These are phyloP conservation scores for Metellina segmentata DNA, from an alignment of 2,888 invertebrate genomes.

Conservation along the genomic window DNA sequence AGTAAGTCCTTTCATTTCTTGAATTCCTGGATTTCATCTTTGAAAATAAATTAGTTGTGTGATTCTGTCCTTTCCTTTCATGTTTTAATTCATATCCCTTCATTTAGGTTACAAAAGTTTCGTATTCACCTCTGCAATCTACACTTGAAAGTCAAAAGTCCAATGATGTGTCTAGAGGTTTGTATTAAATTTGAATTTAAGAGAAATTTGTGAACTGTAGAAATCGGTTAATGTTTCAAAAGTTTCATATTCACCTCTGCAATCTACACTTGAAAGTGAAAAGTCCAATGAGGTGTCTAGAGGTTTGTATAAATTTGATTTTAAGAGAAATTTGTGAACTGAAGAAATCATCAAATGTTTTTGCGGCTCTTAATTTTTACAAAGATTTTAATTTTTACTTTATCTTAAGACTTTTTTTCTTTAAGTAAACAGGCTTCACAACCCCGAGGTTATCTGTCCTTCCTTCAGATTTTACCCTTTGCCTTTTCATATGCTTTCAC, in stretches of 20 bases:
- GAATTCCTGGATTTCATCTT: background rate
- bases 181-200: too few relatives aligned
- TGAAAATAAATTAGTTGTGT: background rate
- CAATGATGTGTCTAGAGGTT: constrained; percentile 61
- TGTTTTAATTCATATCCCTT: background rate
- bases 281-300: constrained; percentile 46
- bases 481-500: too few relatives aligned
- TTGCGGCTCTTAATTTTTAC: too few relatives aligned
- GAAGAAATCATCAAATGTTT: background rate
- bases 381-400: too few relatives aligned
- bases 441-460: too few relatives aligned
- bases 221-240: background rate
- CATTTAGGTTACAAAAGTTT: constrained; percentile 72
- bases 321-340: too few relatives aligned
- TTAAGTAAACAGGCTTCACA: too few relatives aligned
- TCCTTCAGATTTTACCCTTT: too few relatives aligned
- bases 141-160: constrained; percentile 53
- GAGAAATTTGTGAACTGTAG: too few relatives aligned
- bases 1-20: constrained; percentile 80
- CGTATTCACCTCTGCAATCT: constrained; percentile 76
- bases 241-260: constrained; percentile 72
- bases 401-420: too few relatives aligned
- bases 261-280: constrained; percentile 58
- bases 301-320: constrained; percentile 20
- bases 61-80: background rate